A percentile compares a stretch with the other conserved stretches of the same genome.
phyloP scores from a whole-genome alignment of 2,797 vertebrate species.

The Poecilia picta region DNA sequence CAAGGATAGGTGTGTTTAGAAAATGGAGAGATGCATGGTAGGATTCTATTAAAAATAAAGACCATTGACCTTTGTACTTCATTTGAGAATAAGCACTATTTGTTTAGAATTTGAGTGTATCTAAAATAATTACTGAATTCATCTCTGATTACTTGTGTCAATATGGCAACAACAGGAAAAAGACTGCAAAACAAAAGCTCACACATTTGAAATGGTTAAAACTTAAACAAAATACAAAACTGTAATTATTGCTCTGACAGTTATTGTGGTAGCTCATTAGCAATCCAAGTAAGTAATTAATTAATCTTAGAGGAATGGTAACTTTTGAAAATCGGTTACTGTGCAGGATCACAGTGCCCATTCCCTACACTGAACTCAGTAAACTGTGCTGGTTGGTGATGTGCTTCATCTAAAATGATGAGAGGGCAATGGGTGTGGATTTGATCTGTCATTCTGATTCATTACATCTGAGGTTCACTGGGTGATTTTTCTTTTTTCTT shows the following conservation, averaged over 20 bases:
- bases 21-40: no score
- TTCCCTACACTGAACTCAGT: neutral
- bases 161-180: neutral
- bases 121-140: neutral
- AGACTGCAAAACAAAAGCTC: neutral
- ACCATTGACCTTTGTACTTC: neutral
- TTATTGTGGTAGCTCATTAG: neutral
- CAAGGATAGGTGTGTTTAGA: no score
- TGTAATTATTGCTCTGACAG: neutral
- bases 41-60: neutral
- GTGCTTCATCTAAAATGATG: slow-evolving; percentile 15
- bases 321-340: neutral
- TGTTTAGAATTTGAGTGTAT: neutral
- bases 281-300: neutral
- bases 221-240: neutral
- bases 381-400: slow-evolving; percentile 13
- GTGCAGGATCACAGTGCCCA: neutral
- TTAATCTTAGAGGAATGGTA: neutral
- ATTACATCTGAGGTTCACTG: slow-evolving; percentile 27
- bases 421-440: slow-evolving; percentile 13
- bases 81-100: neutral
- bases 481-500: slow-evolving; percentile 14
- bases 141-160: neutral
- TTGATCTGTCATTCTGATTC: slow-evolving; percentile 23
- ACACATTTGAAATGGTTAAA: neutral